Percentiles rank a stretch among this genome's conserved stretches.
These are phyloP conservation scores for Drosophila rubida DNA, from an alignment of 2,888 invertebrate species.

Conservation along the genomic window DNA sequence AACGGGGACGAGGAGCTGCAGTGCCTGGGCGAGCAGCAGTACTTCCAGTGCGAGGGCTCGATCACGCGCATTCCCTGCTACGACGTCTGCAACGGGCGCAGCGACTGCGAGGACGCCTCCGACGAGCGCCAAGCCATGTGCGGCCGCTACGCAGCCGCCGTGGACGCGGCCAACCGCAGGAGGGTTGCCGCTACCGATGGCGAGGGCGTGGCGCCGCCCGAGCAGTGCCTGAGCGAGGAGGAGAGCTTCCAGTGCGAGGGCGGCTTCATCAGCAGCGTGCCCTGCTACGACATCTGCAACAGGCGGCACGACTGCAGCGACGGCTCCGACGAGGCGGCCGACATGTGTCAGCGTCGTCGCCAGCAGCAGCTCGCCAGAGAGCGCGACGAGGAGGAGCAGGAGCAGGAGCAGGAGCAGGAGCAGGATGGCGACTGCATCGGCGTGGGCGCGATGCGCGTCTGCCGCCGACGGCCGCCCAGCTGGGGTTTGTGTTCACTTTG, in stretches of 20 bases:
- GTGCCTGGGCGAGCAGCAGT: background rate
- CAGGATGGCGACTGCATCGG: too few relatives aligned
- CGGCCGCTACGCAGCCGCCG: too few relatives aligned
- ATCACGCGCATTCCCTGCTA: slow-evolving; percentile 3
- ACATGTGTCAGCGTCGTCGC: slow-evolving; percentile 32
- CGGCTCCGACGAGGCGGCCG: slow-evolving; percentile 87
- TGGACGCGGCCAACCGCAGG: too few relatives aligned
- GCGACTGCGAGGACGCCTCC: slow-evolving; percentile 9
- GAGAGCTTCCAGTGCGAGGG: slow-evolving; percentile 11
- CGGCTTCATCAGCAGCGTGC: slow-evolving; percentile 85
- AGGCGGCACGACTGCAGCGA: slow-evolving; percentile 86
- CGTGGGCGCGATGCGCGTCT: too few relatives aligned
- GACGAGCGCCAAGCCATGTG: slow-evolving; percentile 11
- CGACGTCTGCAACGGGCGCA: slow-evolving; percentile 1
- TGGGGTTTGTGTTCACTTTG: too few relatives aligned
- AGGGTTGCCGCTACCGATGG: background rate
- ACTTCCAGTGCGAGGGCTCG: slow-evolving; percentile 4
- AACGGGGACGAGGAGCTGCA: background rate
- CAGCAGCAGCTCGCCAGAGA: too few relatives aligned
- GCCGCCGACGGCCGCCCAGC: too few relatives aligned
- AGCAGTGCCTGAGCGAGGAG: background rate
- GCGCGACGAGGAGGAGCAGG: too few relatives aligned
- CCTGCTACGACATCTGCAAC: slow-evolving; percentile 86
- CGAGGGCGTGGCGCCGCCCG: too few relatives aligned
- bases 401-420: too few relatives aligned